Base-by-base conservation (phyloP, 2,888 invertebrate genomes). In the Pachliopta kotzebuea region DNA sequence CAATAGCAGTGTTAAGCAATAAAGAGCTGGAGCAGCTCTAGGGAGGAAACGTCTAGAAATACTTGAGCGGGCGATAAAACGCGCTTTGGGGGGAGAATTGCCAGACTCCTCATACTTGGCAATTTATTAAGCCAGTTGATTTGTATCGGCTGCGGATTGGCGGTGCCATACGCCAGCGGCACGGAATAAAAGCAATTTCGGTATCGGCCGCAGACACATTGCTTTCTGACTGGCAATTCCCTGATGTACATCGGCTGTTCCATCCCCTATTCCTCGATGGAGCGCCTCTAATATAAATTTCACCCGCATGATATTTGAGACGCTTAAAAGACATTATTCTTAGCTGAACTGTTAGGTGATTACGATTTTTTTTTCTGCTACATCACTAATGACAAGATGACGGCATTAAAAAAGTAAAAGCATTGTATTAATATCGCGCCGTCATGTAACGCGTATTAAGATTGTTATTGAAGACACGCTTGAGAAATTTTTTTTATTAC, bases 121-220 rank as follows among this genome's bases (percentile, higher is more conserved):
- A 85, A 88, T 88, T 86, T 87, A 88, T 87, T 80, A 78, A 78
- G 79, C 80, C 80, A 79, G 83, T 83, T 88, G 86, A 87, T 89
- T 88, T 87, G 86, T 89, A 88, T 88, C 86, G 79, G 76, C 75
- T 76, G 74, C 78, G 80, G 83, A 86, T 85, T 81, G 84, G 82
- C 78, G 79, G 83, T 79, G 76, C 73, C 83, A 81, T 85, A 86
- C 87, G 85, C 86, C 80, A 86, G 70, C 76, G 71, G 77, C 77
- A 78, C 75, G 50, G 54, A 74, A 75, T 75, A 77, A 78, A 87
- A 86, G 79, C 85, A 87, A 87, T 86, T 86, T 85, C 79, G 75
- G 80, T 77, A 76, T 77, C 79, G 76, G 77, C 77, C 80, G 76
- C 78, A 75, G 76, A 76, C 74, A 76, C 78, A 76, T 76, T 72